Conservation (phyloP, 2,888 invertebrate genomes). For the Nephrotoma appendiculata region DNA sequence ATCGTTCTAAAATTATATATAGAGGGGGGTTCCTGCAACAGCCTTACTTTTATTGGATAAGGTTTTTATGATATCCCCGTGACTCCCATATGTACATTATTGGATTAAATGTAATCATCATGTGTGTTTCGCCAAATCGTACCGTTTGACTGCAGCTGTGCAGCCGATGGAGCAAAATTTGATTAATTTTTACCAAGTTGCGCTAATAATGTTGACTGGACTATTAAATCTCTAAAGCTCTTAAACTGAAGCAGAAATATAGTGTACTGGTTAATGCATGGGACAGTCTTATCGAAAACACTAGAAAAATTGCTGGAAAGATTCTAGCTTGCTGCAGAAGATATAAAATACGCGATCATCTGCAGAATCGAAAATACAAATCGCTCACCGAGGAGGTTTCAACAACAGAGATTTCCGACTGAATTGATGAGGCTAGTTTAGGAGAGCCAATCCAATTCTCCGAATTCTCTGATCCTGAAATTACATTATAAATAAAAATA, state of each 20-base stretch:
- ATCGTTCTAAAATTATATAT: too few relatives aligned
- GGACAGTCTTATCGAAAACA: background rate
- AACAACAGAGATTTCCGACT: too few relatives aligned
- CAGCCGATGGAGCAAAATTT: conserved; percentile 12
- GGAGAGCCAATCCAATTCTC: too few relatives aligned
- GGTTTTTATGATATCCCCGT: conserved; percentile 8
- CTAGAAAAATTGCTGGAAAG: background rate
- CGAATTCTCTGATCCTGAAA: too few relatives aligned
- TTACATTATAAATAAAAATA: too few relatives aligned
- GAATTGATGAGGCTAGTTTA: too few relatives aligned
- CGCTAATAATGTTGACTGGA: background rate
- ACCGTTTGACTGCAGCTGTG: conserved; percentile 12
- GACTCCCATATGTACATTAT: conserved; percentile 2
- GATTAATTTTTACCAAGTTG: background rate
- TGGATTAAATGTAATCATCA: conserved; percentile 6
- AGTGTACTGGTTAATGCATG: background rate
- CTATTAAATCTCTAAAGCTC: background rate
- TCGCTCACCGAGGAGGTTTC: too few relatives aligned
- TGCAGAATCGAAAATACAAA: too few relatives aligned
- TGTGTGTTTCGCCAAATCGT: conserved; percentile 12
- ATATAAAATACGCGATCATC: too few relatives aligned
- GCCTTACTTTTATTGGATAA: conserved; percentile 12
- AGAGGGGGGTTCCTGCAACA: conserved; percentile 10
- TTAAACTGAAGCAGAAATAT: background rate
- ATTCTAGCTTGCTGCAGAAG: too few relatives aligned